These are phyloP conservation scores for Panzeria rudis DNA, from an alignment of 2,888 invertebrate genomes.

Conservation along the genomic window DNA sequence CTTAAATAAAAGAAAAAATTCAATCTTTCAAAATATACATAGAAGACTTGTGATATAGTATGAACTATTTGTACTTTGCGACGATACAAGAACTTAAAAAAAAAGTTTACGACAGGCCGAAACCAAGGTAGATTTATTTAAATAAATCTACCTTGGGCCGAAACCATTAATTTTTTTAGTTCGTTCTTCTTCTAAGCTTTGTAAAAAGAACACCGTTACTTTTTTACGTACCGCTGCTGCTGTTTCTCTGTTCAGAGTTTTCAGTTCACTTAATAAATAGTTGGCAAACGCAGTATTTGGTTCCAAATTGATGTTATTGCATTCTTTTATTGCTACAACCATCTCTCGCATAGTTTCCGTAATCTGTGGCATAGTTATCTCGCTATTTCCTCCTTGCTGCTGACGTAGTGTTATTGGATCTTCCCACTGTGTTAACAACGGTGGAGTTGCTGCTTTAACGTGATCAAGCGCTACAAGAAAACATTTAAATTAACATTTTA, in stretches of 20 bases:
- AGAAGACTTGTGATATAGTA: no score
- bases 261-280: constrained; percentile 16
- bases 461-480: neutral
- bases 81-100: neutral
- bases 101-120: no score
- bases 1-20: no score
- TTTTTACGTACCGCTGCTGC: constrained; percentile 15
- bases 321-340: neutral
- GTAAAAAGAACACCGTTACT: constrained; percentile 4
- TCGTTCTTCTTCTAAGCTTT: constrained; percentile 12
- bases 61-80: no score
- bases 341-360: constrained; percentile 30
- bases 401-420: neutral
- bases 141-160: neutral
- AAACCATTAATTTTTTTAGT: neutral
- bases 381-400: neutral
- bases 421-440: neutral
- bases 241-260: neutral
- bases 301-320: neutral
- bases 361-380: neutral
- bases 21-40: no score
- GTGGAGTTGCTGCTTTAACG: neutral
- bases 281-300: constrained; percentile 17
- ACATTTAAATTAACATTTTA: neutral
- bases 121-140: no score